Evolutionary conservation across 2,797 vertebrate genomes (phyloP).

Genomic region (Eleutherodactylus coqui): DNA sequence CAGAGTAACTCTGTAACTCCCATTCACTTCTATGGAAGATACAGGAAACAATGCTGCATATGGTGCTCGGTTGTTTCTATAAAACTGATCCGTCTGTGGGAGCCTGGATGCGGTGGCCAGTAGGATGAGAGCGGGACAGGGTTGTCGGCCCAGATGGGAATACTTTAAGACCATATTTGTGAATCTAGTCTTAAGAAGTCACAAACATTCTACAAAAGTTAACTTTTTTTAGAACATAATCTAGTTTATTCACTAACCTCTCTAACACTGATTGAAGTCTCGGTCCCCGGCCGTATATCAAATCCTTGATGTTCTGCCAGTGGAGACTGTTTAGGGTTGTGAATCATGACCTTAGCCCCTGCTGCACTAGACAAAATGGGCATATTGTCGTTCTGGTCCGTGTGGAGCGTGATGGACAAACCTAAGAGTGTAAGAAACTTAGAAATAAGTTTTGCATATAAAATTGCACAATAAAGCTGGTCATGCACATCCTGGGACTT

Average conservation of each 20-base stretch:
- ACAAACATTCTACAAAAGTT: background rate
- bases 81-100: no score
- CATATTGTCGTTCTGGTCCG: slow-evolving; percentile 69
- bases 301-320: slow-evolving; percentile 75
- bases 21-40: no score
- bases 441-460: background rate
- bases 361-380: slow-evolving; percentile 70
- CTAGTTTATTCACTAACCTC: slow-evolving; percentile 66
- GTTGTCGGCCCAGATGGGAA: background rate
- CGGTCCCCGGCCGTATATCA: slow-evolving; percentile 71
- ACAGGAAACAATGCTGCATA: no score
- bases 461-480: background rate
- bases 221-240: background rate
- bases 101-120: no score
- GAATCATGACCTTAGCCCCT: slow-evolving; percentile 72
- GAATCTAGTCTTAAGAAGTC: background rate
- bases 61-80: no score
- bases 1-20: no score
- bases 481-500: background rate
- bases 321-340: slow-evolving; percentile 69
- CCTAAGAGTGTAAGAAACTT: slow-evolving; percentile 61
- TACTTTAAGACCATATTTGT: background rate
- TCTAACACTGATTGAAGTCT: slow-evolving; percentile 70
- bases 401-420: slow-evolving; percentile 71
- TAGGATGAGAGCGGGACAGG: no score